A percentile compares a stretch with the other conserved stretches of the same genome.
Evolutionary conservation across 2,113 vertebrate genomes (phyloP).

Genomic region (Coreoperca whiteheadi): DNA sequence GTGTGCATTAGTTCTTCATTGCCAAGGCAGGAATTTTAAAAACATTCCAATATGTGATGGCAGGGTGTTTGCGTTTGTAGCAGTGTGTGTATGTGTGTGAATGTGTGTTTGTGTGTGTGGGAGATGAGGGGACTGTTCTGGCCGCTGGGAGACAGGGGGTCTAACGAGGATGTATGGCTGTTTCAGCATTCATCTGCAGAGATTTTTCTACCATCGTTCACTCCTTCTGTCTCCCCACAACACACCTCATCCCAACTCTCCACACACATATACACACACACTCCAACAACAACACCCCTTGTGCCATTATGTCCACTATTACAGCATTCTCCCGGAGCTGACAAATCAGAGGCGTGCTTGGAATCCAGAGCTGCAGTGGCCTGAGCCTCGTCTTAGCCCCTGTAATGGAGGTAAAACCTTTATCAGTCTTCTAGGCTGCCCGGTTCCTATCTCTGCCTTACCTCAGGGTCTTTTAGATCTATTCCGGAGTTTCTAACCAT

Average conservation of each 20-base stretch:
- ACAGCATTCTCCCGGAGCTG: slow-evolving; percentile 75
- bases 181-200: slow-evolving; percentile 77
- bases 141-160: slow-evolving; percentile 67
- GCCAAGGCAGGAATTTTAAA: slow-evolving; percentile 13
- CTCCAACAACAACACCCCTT: slow-evolving; percentile 55
- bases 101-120: slow-evolving; percentile 13
- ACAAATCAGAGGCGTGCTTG: slow-evolving; percentile 69
- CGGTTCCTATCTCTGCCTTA: slow-evolving; percentile 40
- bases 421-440: slow-evolving; percentile 56
- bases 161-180: slow-evolving; percentile 85
- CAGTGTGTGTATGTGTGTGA: slow-evolving; percentile 2
- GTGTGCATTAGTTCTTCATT: slow-evolving; percentile 7
- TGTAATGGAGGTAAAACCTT: slow-evolving; percentile 68
- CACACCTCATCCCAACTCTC: slow-evolving; percentile 21
- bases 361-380: slow-evolving; percentile 66
- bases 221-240: slow-evolving; percentile 54
- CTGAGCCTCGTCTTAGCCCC: slow-evolving; percentile 46
- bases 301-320: slow-evolving; percentile 78
- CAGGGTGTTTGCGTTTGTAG: slow-evolving; percentile 25
- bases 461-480: slow-evolving; percentile 63
- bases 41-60: slow-evolving; percentile 15
- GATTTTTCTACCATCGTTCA: slow-evolving; percentile 81
- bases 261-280: slow-evolving; percentile 31
- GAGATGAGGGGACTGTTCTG: slow-evolving; percentile 45
- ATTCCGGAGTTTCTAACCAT: neutral